phyloP scores from a whole-genome alignment of 2,888 invertebrate species.

The Allophyes oxyacanthae region DNA sequence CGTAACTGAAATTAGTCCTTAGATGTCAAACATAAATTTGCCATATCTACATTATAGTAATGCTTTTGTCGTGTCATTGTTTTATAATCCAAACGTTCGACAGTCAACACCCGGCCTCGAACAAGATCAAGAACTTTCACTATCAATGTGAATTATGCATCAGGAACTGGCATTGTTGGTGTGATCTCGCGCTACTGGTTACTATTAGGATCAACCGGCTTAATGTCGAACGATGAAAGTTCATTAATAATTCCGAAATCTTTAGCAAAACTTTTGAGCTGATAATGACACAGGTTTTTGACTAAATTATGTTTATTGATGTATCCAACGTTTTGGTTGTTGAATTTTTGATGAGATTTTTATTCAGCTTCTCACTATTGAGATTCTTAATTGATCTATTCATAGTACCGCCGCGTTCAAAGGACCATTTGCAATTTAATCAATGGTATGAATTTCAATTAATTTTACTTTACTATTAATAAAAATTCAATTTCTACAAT shows the following conservation, averaged over 20 bases:
- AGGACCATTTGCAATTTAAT: neutral
- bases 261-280: conserved; percentile 4
- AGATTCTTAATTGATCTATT: neutral
- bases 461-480: too few relatives aligned
- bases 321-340: conserved; percentile 32
- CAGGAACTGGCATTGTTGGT: conserved; percentile 57
- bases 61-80: conserved; percentile 50
- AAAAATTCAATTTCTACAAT: neutral
- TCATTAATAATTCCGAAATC: conserved; percentile 28
- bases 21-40: conserved; percentile 28
- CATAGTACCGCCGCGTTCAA: neutral
- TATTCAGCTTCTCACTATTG: neutral
- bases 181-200: conserved; percentile 36
- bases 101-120: conserved; percentile 47
- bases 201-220: conserved; percentile 16
- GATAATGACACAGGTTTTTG: conserved; percentile 12
- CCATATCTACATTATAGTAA: conserved; percentile 24
- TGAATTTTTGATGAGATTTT: neutral
- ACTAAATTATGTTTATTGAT: conserved; percentile 14
- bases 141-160: conserved; percentile 63
- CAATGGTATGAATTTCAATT: neutral
- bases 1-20: conserved; percentile 15
- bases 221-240: conserved; percentile 37
- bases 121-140: conserved; percentile 74
- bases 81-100: conserved; percentile 31